Evolutionary conservation across 2,888 invertebrate genomes (phyloP).

Genomic region (Leptopilina drosophilae): DNA sequence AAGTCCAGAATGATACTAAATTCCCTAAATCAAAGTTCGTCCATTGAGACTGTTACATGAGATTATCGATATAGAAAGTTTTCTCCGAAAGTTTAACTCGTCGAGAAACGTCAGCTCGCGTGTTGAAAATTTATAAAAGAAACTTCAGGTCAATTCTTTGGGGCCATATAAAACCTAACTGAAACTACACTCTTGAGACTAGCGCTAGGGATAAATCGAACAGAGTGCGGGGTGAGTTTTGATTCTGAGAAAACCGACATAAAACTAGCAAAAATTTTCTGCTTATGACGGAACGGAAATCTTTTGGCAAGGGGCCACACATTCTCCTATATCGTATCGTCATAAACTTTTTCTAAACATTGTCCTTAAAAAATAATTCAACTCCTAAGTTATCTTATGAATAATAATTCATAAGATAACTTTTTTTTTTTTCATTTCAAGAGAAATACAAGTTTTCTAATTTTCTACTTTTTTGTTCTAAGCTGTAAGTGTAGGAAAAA

Average conservation of each 20-base stretch:
- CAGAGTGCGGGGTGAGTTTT: constrained; percentile 49
- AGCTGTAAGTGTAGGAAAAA: no score
- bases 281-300: constrained; percentile 6
- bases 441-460: no score
- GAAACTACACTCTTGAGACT: constrained; percentile 61
- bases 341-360: neutral
- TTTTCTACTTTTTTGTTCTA: no score
- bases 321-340: neutral
- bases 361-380: constrained; percentile 1
- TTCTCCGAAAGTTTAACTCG: constrained; percentile 19
- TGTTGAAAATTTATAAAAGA: constrained; percentile 61
- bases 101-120: constrained; percentile 33
- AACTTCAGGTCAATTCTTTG: constrained; percentile 55
- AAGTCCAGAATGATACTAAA: constrained; percentile 4
- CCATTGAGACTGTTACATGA: constrained; percentile 20
- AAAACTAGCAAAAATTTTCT: constrained; percentile 11
- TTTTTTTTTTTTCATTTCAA: no score
- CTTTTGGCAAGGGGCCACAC: constrained; percentile 1
- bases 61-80: constrained; percentile 32
- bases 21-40: constrained; percentile 18
- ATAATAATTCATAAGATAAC: no score
- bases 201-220: constrained; percentile 56
- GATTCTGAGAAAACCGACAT: constrained; percentile 49
- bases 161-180: constrained; percentile 61
- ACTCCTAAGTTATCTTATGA: no score